Evolutionary conservation across 2,888 invertebrate species (phyloP), one percentile per base, ranked within the genome.

Genomic region (Pandemis cinnamomeana): DNA sequence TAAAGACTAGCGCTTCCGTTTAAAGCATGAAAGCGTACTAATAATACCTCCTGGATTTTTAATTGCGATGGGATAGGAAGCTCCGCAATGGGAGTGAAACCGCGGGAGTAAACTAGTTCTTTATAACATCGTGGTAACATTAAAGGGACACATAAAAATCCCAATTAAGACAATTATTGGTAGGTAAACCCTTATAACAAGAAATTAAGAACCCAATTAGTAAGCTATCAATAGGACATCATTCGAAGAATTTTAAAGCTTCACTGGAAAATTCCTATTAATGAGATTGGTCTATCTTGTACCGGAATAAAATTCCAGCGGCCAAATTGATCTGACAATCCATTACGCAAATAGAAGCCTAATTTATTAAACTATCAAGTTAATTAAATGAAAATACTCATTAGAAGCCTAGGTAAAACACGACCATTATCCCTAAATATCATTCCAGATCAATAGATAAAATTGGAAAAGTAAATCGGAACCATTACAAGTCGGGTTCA

Each of bases 401-500:
- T 10, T 27, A 7, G 27, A 58, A 58, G 27, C 11, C n/a, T 11
- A 58, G 4, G 55, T 7, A 20, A 20, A 15, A 55, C 20, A 15
- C 20, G 15, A 55, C 11, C 7, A 11, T 46, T 10, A 46, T 10
- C 11, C 8, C 5, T 58, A 36, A 36, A 36, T 36, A 5, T 58
- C 0, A 27, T 53, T 53, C n/a, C 7, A 7, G 20, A 27, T 58
- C 58, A 58, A 58, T 27, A 10, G 58, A 53, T 53, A 53, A 53
- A 51, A 51, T 51, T n/a, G 42, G 42, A 42, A 63, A 44, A 63
- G 27, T 8, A 55, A 64, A 71, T 44, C 64, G 46, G 55, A 46
- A 66, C 66, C 60, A 46, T 46, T 66, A 66, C 51, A 63, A 67
- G 58, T 53, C n/a, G 63, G 27, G 67, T 68, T 72, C 46, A 68